Evolutionary conservation across 2,113 vertebrate species (phyloP), one percentile per base, ranked within the genome.

Genomic region (Perca flavescens): DNA sequence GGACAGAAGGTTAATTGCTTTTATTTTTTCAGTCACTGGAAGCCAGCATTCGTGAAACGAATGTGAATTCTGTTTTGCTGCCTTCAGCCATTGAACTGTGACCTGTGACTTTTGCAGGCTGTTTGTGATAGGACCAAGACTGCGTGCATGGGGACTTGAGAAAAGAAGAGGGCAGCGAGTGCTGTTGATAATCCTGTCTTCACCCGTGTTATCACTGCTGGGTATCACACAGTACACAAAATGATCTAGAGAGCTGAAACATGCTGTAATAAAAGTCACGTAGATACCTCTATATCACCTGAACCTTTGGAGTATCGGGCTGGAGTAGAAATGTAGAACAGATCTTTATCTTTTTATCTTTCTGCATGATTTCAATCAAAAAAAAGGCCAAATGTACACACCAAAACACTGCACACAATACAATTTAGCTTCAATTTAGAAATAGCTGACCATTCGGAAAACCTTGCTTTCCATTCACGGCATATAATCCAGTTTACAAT

Each of bases 1-100:
- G 81, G 80, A 92, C 86, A 43, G 50, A 70, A 90, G 90, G 93
- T 94, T 93, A 93, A 94, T 94, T 92, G 88, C 88, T 89, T 66
- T 67, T 49, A 61, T 86, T 60, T 84, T 60, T 80, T 79, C 62
- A 63, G 36, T 79, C 64, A 46, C 43, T 19, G 47, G 49, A 58
- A 84, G 76, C 34, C 40, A 6, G 46, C 49, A 53, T 80, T 76
- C 70, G 77, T 75, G 66, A 83, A 87, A 71, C 72, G 87, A 92
- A 93, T 93, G 86, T 88, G 89, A 90, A 93, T 88, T 67, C 63
- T 15, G 54, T 84, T 86, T 83, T 69, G 49, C 46, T 43, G 69
- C 75, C 81, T 81, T 69, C 81, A 60, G 69, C 65, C 68, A 78
- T 80, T 83, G 64, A 53, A 7, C 80, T 67, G 34, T 81, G 68